Evolutionary conservation across 2,888 invertebrate species (phyloP), one percentile per base, ranked within the genome.

Genomic region (Vesta saturnalis): DNA sequence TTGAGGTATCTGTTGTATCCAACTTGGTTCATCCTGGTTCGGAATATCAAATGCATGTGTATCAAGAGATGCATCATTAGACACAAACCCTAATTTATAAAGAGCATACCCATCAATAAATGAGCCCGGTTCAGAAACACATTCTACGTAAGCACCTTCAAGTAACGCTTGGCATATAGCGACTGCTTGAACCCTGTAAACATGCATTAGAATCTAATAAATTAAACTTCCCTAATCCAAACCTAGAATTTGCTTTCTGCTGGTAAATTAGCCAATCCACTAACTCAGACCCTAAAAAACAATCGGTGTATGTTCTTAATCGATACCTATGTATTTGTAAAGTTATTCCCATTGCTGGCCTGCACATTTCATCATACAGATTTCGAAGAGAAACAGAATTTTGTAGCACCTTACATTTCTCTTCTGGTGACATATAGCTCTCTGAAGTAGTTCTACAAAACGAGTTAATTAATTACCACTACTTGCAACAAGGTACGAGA

Each of bases 261-360:
- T 93, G 92, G 60, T 89, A 88, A 79, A 94, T 89, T 15, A 95
- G 85, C 95, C 95, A 95, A 79, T 94, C 94, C 2, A 95, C 89
- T 10, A 95, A 83, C 78, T 94, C 93, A 66, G 89, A 90, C 1
- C 94, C 95, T 14, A 92, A 86, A 84, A 94, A 92, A 73, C 94
- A 94, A 58, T 90, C 89, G 68, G 88, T 87, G 82, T 92, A 93
- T 70, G 91, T 90, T 71, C 92, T 88, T 15, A 94, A 85, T 18
- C 93, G 88, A 78, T 92, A 91, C 69, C 94, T 85, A 77, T 90
- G 89, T 14, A 87, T 88, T 74, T 88, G 87, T 73, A 90, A 83
- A 64, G 86, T 84, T 23, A 91, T 84, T 4, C 90, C 90, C 61
- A 86, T 80, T 10, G 79, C 78, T 15, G 82, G 78, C 71, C 79